Evolutionary conservation across 2,888 invertebrate genomes (phyloP), one percentile per base, ranked within the genome.

Genomic region (Hipparchia sbordonii): DNA sequence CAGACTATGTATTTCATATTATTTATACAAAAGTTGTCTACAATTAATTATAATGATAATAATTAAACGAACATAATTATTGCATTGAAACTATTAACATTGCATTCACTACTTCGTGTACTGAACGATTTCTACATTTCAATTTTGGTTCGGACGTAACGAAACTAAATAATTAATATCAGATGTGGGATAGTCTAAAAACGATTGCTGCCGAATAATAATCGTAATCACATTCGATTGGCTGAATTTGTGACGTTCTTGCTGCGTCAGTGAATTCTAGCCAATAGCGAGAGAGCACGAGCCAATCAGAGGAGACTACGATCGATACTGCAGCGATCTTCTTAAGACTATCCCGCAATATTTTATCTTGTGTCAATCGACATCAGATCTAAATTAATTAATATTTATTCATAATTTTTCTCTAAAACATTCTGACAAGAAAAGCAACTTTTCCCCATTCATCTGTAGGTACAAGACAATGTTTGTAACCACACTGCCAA

Each of bases 351-450:
- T 5, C 39, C 39, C 39, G 5, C 39, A 39, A 5, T 57, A 56
- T n/a, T 56, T 56, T 13, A 23, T 57, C 23, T 57, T 9, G 57
- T 23, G 56, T 56, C 33, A 48, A 13, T 45, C 67, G 54, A 54
- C 45, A 67, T 67, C 67, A 67, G 67, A 67, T 67, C 67, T 67
- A 54, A 39, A 45, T 46, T 46, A 45, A n/a, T 13, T 66, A 10
- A 12, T 67, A 60, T 54, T 60, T 13, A 69, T 33, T 69, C 52
- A 48, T 60, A 68, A 59, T 61, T 61, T 54, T 23, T 45, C 13
- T 52, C 8, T 48, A 52, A 51, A 10, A 8, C 33, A 23, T 10
- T 65, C 65, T 52, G 60, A 69, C 61, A 69, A 69, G 69, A 61
- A 13, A 62, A 61, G 54, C 69, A 54, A 46, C 9, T n/a, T 51